phyloP scores from a whole-genome alignment of 2,113 vertebrate species.

The Pungitius pungitius region DNA sequence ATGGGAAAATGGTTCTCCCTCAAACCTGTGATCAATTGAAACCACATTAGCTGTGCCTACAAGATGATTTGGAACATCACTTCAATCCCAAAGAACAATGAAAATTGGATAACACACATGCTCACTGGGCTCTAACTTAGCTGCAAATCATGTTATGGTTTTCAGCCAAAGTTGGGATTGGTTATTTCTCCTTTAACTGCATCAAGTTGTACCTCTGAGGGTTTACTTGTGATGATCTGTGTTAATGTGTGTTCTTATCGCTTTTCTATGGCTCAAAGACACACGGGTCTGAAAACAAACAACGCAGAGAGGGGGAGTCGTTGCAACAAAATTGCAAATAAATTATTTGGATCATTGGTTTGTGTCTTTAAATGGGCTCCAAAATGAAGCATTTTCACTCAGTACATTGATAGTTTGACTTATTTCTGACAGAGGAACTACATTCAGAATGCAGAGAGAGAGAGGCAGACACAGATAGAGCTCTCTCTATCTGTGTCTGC shows the following conservation, averaged over 20 bases:
- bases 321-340: conserved; percentile 60
- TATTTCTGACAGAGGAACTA: neutral
- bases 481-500: too few relatives aligned
- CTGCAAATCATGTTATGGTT: conserved; percentile 88
- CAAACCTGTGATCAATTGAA: conserved; percentile 91
- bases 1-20: conserved; percentile 83
- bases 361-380: conserved; percentile 27
- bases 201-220: conserved; percentile 79
- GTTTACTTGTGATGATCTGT: conserved; percentile 72
- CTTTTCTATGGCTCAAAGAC: conserved; percentile 71
- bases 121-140: conserved; percentile 80
- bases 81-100: conserved; percentile 85
- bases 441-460: conserved; percentile 10
- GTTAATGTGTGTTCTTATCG: conserved; percentile 75
- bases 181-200: conserved; percentile 82
- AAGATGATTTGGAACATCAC: conserved; percentile 94
- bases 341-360: conserved; percentile 42
- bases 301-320: conserved; percentile 32
- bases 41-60: conserved; percentile 90
- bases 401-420: neutral
- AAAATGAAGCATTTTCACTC: conserved; percentile 15
- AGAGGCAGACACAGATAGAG: neutral
- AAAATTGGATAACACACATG: conserved; percentile 90
- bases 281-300: conserved; percentile 57
- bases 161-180: conserved; percentile 81